phyloP scores from a whole-genome alignment of 1,140 invertebrate genomes.

The Apocrypta bakeri region DNA sequence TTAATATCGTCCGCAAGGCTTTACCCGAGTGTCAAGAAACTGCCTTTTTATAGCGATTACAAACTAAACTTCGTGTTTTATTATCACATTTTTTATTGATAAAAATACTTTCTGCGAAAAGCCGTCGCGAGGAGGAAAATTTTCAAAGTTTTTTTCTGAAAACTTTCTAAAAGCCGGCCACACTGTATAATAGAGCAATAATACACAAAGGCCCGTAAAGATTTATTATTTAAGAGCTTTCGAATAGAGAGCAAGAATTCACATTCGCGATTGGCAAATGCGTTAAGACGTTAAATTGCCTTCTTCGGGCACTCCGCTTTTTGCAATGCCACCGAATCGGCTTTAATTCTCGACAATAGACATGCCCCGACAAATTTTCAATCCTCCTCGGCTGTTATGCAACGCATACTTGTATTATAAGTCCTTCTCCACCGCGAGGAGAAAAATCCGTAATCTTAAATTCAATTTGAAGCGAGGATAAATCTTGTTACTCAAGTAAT shows the following conservation, averaged over 20 bases:
- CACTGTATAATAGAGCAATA: background rate
- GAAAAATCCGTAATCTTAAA: background rate
- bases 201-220: background rate
- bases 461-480: constrained; percentile 1
- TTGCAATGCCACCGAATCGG: constrained; percentile 1
- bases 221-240: constrained; percentile 16
- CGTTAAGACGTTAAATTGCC: constrained; percentile 30
- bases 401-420: background rate
- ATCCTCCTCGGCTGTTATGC: constrained; percentile 23
- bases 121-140: background rate
- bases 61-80: background rate
- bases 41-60: constrained; percentile 5
- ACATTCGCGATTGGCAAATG: background rate
- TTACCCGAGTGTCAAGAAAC: background rate
- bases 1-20: background rate
- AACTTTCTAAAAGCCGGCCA: background rate
- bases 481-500: too few relatives aligned
- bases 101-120: background rate
- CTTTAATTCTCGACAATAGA: constrained; percentile 35
- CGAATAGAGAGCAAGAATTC: constrained; percentile 12
- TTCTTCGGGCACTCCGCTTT: background rate
- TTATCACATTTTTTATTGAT: background rate
- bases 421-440: too few relatives aligned
- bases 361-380: background rate
- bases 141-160: background rate